Evolutionary conservation across 2,888 invertebrate species (phyloP), one percentile per base, ranked within the genome.

Genomic region (Dione vanillae): DNA sequence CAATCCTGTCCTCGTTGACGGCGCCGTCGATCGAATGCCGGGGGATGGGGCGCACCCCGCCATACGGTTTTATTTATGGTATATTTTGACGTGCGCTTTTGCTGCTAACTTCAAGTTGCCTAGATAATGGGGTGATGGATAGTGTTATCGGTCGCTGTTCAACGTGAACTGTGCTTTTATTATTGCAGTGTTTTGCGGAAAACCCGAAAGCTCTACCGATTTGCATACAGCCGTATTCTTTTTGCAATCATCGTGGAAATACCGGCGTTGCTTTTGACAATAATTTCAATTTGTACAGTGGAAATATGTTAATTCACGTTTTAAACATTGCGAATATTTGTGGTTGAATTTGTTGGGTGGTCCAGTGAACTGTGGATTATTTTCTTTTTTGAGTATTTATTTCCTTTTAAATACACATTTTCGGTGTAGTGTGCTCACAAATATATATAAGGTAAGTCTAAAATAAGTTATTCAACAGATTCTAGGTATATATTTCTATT

Each of bases 71-170:
- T 91, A 92, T 93, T 92, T 92, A 91, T 89, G 90, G 88, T 89
- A 86, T 92, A 93, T 92, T 93, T 92, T 93, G 93, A 93, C 93
- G 89, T 93, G 85, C 80, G 79, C 83, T 83, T 81, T 85, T 86
- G 91, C 80, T 83, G 89, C 92, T 85, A 92, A 90, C 92, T 92
- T 92, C 92, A 88, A 80, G 85, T 85, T 85, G 89, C 83, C 79
- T 82, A 88, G 84, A 88, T 92, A 90, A 91, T 91, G 87, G 90
- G 88, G 89, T 91, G 92, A 92, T 92, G 91, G 90, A 91, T 92
- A 89, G 89, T 92, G 91, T 91, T 92, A 92, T 92, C 91, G 92
- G 90, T 88, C 84, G 91, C 83, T 88, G 85, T 89, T 88, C 88
- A 86, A 81, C 83, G 88, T 87, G 86, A 85, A 86, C 83, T 81